Evolutionary conservation across 2,888 invertebrate genomes (phyloP).

Genomic region (Drosophila tripunctata): DNA sequence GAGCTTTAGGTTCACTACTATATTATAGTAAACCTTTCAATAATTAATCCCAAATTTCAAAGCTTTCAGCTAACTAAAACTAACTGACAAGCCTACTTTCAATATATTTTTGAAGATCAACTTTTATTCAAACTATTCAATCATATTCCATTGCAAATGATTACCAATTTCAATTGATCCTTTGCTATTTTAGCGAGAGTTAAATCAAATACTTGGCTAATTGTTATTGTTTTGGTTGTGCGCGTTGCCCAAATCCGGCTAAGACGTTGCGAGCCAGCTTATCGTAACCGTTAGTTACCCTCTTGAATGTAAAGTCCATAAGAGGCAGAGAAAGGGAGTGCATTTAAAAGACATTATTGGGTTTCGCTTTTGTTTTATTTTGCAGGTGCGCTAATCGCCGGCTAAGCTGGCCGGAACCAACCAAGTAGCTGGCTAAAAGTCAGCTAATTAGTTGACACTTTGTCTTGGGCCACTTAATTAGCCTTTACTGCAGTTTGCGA

Average conservation of each 20-base stretch:
- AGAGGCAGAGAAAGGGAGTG: conserved; percentile 4
- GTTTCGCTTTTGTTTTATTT: conserved; percentile 49
- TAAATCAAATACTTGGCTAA: conserved; percentile 29
- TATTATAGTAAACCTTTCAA: too few relatives aligned
- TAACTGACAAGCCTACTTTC: too few relatives aligned
- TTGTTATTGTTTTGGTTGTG: conserved; percentile 49
- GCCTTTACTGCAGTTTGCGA: conserved; percentile 31
- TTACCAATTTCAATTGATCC: conserved; percentile 32
- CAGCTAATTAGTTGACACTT: conserved; percentile 78
- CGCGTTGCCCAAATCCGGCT: conserved; percentile 52
- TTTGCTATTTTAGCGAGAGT: not conserved
- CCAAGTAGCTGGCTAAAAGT: conserved; percentile 61
- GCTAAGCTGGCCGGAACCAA: conserved; percentile 58
- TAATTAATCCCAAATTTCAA: too few relatives aligned
- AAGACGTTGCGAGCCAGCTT: conserved; percentile 67
- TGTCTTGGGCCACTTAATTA: conserved; percentile 76
- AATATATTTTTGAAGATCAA: not conserved
- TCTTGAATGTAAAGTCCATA: not conserved
- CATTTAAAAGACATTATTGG: conserved; percentile 65
- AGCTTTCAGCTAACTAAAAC: too few relatives aligned
- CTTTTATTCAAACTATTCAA: conserved; percentile 5
- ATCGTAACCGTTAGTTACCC: conserved; percentile 25
- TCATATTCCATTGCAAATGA: conserved; percentile 6
- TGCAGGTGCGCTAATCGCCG: conserved; percentile 74
- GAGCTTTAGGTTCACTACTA: too few relatives aligned